Base-by-base conservation (phyloP, 2,113 vertebrate species). In the Silurus asotus region DNA sequence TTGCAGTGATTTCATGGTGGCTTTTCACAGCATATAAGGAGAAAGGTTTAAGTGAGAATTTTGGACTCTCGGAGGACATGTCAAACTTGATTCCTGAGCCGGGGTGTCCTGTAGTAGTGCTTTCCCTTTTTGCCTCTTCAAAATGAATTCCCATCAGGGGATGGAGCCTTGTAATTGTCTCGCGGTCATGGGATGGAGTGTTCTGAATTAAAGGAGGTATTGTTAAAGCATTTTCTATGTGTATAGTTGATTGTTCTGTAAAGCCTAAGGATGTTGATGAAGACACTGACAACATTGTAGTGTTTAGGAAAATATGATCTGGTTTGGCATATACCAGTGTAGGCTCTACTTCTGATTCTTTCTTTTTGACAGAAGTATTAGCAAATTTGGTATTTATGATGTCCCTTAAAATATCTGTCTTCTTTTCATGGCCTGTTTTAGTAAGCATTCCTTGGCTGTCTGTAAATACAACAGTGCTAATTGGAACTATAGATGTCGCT, bases 341-440 rank as follows among this genome's bases (percentile, higher is more conserved):
- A 62, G 64, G 59, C 19, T 90, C 84, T 53, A 65, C 84, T 76
- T 88, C 19, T 3, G 84, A 69, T 23, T 25, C 48, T 72, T 90
- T 85, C 28, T 88, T 65, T 83, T 61, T 81, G 8, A 85, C 56
- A 89, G 78, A 86, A 58, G 83, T 77, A 80, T 88, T 49, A 45
- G 87, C 45, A 56, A 81, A 70, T 86, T 70, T 53, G 53, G 86
- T 37, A 79, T 76, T 81, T 51, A 37, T 25, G 2, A 78, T 69
- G 51, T 75, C 82, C 20, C 70, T 88, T 89, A 88, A 59, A 56
- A 87, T 81, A 51, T 85, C 90, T 88, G 87, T 37, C 89, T 85
- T 90, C 77, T 81, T 91, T 89, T 87, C 86, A 80, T 92, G 91
- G 91, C 86, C 92, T 87, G 90, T 79, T 84, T 80, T 80, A 85